Base-by-base conservation (phyloP, 2,113 vertebrate genomes). In the Pituophis catenifer region DNA sequence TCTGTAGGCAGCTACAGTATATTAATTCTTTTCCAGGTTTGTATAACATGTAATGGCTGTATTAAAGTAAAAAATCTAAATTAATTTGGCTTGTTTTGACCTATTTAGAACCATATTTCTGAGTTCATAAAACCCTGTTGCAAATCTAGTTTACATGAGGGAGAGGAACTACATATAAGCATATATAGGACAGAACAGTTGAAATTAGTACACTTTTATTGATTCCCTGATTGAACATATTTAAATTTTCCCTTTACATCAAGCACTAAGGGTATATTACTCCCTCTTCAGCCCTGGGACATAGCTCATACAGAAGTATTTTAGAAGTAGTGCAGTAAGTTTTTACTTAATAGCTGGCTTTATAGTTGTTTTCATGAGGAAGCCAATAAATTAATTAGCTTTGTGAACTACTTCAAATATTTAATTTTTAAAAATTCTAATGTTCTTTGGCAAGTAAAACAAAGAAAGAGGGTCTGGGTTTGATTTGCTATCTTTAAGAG, bases 401-500 rank as follows among this genome's bases (percentile, higher is more conserved):
- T 52, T 10, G 57, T 26, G 88, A 17, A 38, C 89, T 75, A 87
- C 29, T 62, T 13, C 6, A 44, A 44, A 81, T 81, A 44, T 81
- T 81, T 81, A 81, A 23, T 44, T 6, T 4, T 4, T 10, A 44
- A 21, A 81, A 81, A 44, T 21, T 44, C 7, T 33, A 15, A 92
- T 44, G 38, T 57, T 94, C 54, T 59, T 5, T 19, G 26, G 58
- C 17, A 48, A 33, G 93, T 58, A 90, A 95, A 81, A 50, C 91
- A 90, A 90, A 93, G 94, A 95, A 93, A 38, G 12, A 70, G 6
- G 0, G 5, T 55, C 23, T 26, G 24, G n/a, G 86, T 88, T 48
- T 96, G 65, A 15, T 44, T 65, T 94, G 29, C 88, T 88, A 53
- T 90, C 94, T 95, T 95, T 94, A 93, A 33, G 94, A 96, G 91